Base-by-base conservation (phyloP, 2,888 invertebrate species). In the Allolobophora icterica region DNA sequence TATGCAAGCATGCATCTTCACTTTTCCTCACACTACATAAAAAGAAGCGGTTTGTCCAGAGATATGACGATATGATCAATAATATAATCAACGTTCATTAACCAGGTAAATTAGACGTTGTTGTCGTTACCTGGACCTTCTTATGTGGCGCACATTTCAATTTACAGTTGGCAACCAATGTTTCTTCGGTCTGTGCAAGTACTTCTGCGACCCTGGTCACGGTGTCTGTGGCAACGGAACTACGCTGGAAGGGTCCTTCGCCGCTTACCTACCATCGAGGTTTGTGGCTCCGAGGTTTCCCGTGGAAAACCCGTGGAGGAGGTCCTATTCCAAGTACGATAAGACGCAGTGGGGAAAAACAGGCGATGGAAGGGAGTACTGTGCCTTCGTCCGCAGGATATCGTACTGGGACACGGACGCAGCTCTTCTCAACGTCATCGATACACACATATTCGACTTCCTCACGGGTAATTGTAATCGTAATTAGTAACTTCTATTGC, bases 341-440 rank as follows among this genome's bases (percentile, higher is more conserved):
- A 98, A 98, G 96, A 99, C 99, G 5, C 97, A 98, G 95, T 99
- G 99, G 99, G 99, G 99, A 96, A 96, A 99, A n/a, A n/a, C n/a
- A 96, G 19, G 33, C 11, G 90, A 91, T 40, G 91, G 91, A 0
- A 35, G 24, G n/a, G 84, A 84, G 95, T 99, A 99, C 95, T 99
- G 99, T 95, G 96, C 96, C 52, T 96, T 98, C 95, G 98, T 99
- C 89, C 97, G 97, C 93, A 97, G 97, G 93, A 97, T 97, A 91
- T 97, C 98, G 0, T 99, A 99, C 0, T 99, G 99, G 95, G 97
- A 98, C 95, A 97, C 97, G 92, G 99, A 99, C 13, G 96, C 99
- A 91, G 96, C 99, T 89, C 96, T 99, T 89, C 96, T 98, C 92
- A 99, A 99, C 95, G 96, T 99, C 90, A 98, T 99, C 96, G 99